Evolutionary conservation across 2,113 vertebrate species (phyloP).

Genomic region (human (Homo sapiens)): DNA sequence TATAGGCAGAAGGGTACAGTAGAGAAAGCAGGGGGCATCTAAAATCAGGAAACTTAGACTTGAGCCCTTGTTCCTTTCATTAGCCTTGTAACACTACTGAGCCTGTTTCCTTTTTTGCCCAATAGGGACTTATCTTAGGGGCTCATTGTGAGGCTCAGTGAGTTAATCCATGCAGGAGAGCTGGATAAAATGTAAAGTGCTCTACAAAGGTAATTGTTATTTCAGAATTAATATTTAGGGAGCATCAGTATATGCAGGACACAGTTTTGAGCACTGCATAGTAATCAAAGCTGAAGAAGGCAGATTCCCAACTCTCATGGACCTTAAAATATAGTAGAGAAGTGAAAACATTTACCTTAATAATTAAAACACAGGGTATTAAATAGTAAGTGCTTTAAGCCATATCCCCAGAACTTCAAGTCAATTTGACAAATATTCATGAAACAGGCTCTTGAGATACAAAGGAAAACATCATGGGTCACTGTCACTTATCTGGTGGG

Average conservation of each 20-base stretch:
- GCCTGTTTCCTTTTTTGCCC: neutral
- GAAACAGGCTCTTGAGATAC: neutral
- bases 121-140: neutral
- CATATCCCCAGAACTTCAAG: neutral
- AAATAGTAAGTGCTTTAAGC: neutral
- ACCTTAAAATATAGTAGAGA: neutral
- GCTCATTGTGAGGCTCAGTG: neutral
- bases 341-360: neutral
- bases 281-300: neutral
- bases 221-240: neutral
- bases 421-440: neutral
- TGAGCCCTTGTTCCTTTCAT: neutral
- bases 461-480: neutral
- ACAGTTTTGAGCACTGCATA: neutral
- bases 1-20: neutral
- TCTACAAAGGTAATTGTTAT: slow-evolving; percentile 5
- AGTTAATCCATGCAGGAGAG: neutral
- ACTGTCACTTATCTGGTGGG: neutral
- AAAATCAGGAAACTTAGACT: neutral
- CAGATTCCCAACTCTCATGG: neutral
- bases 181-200: neutral
- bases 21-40: neutral
- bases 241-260: neutral
- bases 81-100: neutral
- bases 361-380: neutral